These are phyloP conservation scores for Nebria salina DNA, from an alignment of 2,888 invertebrate genomes.

Conservation along the genomic window DNA sequence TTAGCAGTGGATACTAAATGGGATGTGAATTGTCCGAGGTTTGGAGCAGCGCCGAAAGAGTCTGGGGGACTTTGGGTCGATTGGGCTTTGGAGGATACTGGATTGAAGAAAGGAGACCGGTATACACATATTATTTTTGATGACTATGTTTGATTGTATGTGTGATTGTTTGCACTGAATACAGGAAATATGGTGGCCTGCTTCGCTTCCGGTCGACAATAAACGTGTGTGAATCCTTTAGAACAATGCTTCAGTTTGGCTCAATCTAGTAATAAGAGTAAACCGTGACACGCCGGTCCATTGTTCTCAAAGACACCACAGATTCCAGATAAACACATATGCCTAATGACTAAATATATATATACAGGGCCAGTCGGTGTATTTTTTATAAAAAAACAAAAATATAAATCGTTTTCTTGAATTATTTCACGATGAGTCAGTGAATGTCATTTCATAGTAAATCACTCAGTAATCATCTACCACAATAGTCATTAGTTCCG, in stretches of 20 bases:
- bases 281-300: neutral
- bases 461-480: neutral
- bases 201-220: neutral
- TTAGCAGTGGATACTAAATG: constrained; percentile 77
- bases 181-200: neutral
- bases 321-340: neutral
- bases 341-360: neutral
- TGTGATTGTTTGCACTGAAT: neutral
- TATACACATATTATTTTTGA: neutral
- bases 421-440: neutral
- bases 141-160: neutral
- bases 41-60: constrained; percentile 75
- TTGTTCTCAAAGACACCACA: neutral
- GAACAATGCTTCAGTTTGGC: neutral
- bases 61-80: constrained; percentile 77
- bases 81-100: constrained; percentile 83
- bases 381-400: neutral
- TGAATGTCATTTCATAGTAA: neutral
- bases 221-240: neutral
- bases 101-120: constrained; percentile 77
- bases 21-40: constrained; percentile 76
- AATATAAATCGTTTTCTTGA: neutral
- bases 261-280: neutral
- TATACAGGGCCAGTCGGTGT: neutral
- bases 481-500: neutral